Evolutionary conservation across 2,888 invertebrate genomes (phyloP), one percentile per base, ranked within the genome.

Genomic region (Campoletis raptor): DNA sequence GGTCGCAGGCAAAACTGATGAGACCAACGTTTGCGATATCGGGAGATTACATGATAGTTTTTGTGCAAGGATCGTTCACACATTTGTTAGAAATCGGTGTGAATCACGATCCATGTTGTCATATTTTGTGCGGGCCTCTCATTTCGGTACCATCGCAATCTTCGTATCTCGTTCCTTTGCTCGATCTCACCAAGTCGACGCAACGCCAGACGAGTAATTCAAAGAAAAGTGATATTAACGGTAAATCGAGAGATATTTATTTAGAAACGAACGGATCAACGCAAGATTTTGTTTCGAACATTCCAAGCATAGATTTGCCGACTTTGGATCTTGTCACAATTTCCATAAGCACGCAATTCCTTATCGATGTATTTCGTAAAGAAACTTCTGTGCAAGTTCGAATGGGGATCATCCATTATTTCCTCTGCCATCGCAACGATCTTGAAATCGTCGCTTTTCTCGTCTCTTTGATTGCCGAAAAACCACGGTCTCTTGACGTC

Each of bases 51-150:
- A 96, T 98, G 92, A 94, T 98, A 52, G 98, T 98, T 1, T 97
- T 97, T 91, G 97, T 98, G 37, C 98, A 98, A 18, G 97, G 97
- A 92, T 95, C 97, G 45, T 98, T 98, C 94, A 97, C 97, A 0
- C 98, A 98, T 92, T 94, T 98, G 40, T 95, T 98, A 79, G 98
- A 98, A 95, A 97, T 98, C 72, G 97, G 98, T 5, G 95, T 97
- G 12, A 96, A 96, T 90, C 98, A 98, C 94, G 98, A 98, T 93
- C 98, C 98, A 0, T 97, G 97, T 90, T 97, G 97, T 90, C 97
- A 98, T 92, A 96, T 98, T 78, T 96, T 97, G 0, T 95, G 97
- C 61, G 92, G 92, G 24, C 96, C 97, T 0, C 95, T 96, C 0
- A 94, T 94, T 85, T 96, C 96, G 61, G 94, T 95, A 61, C 94